phyloP scores from a whole-genome alignment of 1,140 invertebrate species.

The Chelonus insularis region DNA sequence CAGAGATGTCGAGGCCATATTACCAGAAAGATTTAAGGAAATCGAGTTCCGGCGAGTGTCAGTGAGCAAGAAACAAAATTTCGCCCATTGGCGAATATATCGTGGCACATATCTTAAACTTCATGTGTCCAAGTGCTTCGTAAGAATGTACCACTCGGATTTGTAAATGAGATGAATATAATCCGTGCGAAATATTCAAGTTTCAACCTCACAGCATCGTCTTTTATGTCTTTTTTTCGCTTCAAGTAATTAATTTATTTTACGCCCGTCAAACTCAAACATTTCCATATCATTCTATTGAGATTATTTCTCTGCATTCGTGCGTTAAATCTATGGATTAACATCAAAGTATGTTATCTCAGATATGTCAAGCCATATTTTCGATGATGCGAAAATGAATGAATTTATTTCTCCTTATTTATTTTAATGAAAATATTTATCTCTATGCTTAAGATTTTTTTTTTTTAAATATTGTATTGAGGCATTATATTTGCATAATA shows the following conservation, averaged over 20 bases:
- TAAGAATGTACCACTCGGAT: neutral
- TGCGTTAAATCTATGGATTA: slow-evolving; percentile 10
- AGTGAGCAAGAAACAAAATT: neutral
- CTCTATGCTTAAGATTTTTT: neutral
- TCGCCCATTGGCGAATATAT: slow-evolving; percentile 8
- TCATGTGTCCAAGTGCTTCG: neutral
- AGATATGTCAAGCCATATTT: neutral
- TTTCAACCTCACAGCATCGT: neutral
- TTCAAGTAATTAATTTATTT: slow-evolving; percentile 29
- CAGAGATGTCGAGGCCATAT: neutral
- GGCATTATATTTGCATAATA: too few relatives aligned
- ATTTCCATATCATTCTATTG: neutral
- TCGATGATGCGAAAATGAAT: neutral
- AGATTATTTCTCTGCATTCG: slow-evolving; percentile 3
- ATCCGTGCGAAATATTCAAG: neutral
- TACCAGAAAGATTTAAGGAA: slow-evolving; percentile 12
- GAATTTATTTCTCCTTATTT: neutral
- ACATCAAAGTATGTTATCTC: neutral
- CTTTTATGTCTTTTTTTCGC: slow-evolving; percentile 10
- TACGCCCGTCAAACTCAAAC: slow-evolving; percentile 20
- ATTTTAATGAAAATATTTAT: neutral
- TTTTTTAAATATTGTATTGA: too few relatives aligned
- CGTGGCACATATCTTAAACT: neutral
- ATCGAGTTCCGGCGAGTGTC: slow-evolving; percentile 10
- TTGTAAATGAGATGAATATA: neutral